Evolutionary conservation across 2,113 vertebrate species (phyloP).

Genomic region (Nettapus auritus): DNA sequence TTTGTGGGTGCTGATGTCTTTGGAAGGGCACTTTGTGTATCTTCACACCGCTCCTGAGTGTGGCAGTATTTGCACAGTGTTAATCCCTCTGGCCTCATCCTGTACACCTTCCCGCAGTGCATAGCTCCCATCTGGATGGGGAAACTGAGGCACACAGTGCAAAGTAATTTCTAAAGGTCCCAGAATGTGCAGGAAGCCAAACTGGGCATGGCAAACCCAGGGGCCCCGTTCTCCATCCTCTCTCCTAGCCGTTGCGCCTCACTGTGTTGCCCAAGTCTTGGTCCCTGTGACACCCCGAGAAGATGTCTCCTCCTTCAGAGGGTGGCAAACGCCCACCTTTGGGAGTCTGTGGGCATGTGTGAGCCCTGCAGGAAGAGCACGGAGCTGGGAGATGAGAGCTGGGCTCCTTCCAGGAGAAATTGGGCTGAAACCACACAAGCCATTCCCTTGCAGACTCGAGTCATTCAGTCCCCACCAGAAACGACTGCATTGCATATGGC

Average conservation of each 20-base stretch:
- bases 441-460: constrained; percentile 8
- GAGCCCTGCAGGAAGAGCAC: constrained; percentile 28
- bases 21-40: constrained; percentile 40
- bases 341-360: background rate
- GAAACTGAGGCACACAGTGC: constrained; percentile 48
- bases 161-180: background rate
- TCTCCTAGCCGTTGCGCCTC: accelerated
- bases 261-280: accelerated
- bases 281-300: background rate
- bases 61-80: constrained; percentile 64
- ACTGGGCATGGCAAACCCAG: background rate
- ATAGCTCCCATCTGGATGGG: background rate
- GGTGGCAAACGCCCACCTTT: background rate
- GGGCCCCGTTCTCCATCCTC: background rate
- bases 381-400: constrained; percentile 21
- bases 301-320: background rate
- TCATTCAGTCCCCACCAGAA: background rate
- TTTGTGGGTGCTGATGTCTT: background rate
- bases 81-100: background rate
- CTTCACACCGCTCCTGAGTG: constrained; percentile 57
- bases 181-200: accelerated
- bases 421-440: constrained; percentile 11
- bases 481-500: background rate
- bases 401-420: constrained; percentile 63
- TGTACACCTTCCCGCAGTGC: background rate